These are phyloP conservation scores for Bruchidius siliquastri DNA, from an alignment of 2,888 invertebrate genomes.

Conservation along the genomic window DNA sequence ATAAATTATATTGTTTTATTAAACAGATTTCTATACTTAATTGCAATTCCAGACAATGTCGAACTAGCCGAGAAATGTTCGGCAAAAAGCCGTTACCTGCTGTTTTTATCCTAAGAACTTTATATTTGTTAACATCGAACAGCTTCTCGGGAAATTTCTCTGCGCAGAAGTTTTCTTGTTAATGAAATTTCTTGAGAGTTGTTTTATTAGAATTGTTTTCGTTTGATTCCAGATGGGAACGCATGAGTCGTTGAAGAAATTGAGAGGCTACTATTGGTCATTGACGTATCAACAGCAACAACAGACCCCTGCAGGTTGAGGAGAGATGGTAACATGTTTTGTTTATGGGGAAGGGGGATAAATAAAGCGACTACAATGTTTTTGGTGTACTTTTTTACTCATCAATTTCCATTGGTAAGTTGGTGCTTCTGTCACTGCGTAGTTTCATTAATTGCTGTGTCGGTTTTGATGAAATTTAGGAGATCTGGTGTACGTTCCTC, in stretches of 20 bases:
- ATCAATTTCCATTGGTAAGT: no score
- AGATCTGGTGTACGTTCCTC: no score
- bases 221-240: conserved; percentile 67
- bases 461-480: no score
- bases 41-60: not conserved
- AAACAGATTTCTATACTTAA: not conserved
- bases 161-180: conserved; percentile 3
- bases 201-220: conserved; percentile 6
- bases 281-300: conserved; percentile 67
- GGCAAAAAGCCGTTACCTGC: not conserved
- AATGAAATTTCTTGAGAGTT: conserved; percentile 9
- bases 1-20: no score
- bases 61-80: not conserved
- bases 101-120: not conserved
- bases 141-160: not conserved
- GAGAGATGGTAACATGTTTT: not conserved
- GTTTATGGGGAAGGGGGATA: not conserved
- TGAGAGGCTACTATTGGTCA: conserved; percentile 81
- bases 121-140: not conserved
- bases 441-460: no score
- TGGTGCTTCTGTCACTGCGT: no score
- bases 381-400: no score
- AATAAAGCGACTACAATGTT: not conserved
- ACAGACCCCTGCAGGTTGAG: conserved; percentile 27
- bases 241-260: conserved; percentile 71